Base-by-base conservation (phyloP, 2,888 invertebrate species). In the Ophioninae sp. region DNA sequence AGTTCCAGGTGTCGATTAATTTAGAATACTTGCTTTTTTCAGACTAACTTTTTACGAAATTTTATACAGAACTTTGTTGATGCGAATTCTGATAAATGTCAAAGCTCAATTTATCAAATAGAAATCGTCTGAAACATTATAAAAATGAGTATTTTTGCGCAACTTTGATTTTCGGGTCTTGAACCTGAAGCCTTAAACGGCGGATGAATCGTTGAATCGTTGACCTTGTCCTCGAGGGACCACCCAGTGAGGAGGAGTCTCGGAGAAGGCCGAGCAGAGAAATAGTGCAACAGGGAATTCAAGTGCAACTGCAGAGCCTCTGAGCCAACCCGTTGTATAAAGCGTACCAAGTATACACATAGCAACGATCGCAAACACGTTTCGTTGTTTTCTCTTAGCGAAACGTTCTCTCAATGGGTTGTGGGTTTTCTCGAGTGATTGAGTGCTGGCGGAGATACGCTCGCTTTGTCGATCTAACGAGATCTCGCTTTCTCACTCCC, bases 191-290 rank as follows among this genome's bases (percentile, higher is more conserved):
- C 30, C 61, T 78, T 56, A 39, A 61, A 22, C 65, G 61, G 23
- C 23, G 79, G 64, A 79, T 81, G 81, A 84, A 81, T 79, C 75
- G 76, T 76, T 81, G 81, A 84, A 81, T 79, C 75, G 76, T 76
- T 84, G 81, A 84, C 79, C 84, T 84, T 82, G 84, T 84, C 84
- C 84, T 84, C 68, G 58, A 56, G 78, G 73, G 84, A 84, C 84
- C 84, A 84, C 84, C 84, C 81, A 81, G 81, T 79, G 76, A 79
- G 79, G 84, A 68, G 71, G 61, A 76, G 68, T 72, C 44, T 73
- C 59, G 30, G 63, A 79, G 78, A 79, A 64, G 74, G 72, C 44
- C 22, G 61, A 56, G 65, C 56, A 77, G 75, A 79, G 81, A 83
- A 83, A 81, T 78, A 81, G 81, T 78, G 76, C 64, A 77, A n/a